A percentile compares a stretch with the other conserved stretches of the same genome.
Evolutionary conservation across 2,113 vertebrate species (phyloP).

Genomic region (Caretta caretta): DNA sequence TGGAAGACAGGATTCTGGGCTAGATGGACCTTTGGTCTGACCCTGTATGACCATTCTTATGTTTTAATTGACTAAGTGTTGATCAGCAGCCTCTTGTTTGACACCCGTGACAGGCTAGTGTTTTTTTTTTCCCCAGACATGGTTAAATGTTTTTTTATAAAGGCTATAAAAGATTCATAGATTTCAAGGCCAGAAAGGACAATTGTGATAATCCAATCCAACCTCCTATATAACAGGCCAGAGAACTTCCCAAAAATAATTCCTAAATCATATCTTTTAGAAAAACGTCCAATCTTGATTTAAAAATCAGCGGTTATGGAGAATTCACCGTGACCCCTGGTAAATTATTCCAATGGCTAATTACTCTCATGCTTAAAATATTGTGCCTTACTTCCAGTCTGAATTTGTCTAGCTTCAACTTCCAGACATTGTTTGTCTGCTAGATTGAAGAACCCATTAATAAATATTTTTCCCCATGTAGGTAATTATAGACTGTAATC

Average conservation of each 20-base stretch:
- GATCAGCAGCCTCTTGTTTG: constrained; percentile 1
- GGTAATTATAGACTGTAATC: no score
- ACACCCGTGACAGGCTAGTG: neutral
- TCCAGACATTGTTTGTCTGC: neutral
- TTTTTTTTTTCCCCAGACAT: constrained; percentile 14
- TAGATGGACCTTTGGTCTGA: no score
- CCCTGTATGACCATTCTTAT: no score
- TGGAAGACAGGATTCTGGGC: no score
- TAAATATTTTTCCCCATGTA: no score
- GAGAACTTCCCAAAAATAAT: neutral
- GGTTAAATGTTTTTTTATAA: constrained; percentile 29
- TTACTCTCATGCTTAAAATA: neutral
- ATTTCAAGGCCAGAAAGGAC: neutral
- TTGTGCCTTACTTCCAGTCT: neutral
- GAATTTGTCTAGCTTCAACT: neutral
- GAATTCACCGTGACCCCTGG: neutral
- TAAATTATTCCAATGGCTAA: neutral
- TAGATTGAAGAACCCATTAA: no score
- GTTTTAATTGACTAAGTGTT: neutral
- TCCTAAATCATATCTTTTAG: neutral
- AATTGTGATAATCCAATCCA: neutral
- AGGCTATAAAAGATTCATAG: neutral
- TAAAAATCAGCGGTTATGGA: neutral
- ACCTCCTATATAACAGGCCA: neutral
- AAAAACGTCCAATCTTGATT: neutral